Conservation (phyloP, 2,797 vertebrate genomes). For the Nothura maculosa region DNA sequence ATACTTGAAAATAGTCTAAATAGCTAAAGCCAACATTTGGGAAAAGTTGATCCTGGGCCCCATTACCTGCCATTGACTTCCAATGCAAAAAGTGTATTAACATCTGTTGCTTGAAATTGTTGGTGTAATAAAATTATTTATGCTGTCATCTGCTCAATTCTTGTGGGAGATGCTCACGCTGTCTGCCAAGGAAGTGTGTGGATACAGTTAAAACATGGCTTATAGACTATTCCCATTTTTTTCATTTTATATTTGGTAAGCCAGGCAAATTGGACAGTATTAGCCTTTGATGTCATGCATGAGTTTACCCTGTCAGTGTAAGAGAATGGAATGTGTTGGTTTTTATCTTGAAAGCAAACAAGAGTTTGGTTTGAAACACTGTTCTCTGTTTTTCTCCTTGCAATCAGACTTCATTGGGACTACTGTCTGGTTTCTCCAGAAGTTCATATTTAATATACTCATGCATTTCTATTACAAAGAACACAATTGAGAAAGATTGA, state of each 20-base stretch:
- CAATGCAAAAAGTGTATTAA: neutral
- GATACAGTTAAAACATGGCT: conserved; percentile 33
- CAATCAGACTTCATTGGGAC: neutral
- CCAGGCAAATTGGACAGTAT: neutral
- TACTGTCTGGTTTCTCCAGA: neutral
- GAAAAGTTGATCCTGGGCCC: neutral
- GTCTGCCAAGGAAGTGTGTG: conserved; percentile 58
- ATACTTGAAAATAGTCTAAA: neutral
- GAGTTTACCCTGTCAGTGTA: neutral
- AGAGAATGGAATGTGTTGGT: neutral
- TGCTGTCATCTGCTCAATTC: conserved; percentile 68
- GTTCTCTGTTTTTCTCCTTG: neutral
- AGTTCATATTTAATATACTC: neutral
- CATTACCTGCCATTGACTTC: conserved; percentile 35
- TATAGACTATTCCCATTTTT: conserved; percentile 39
- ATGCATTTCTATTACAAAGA: neutral
- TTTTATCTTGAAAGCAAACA: neutral
- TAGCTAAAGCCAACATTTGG: neutral
- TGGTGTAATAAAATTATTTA: conserved; percentile 72
- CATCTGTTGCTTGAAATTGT: conserved; percentile 69
- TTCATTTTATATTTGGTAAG: conserved; percentile 6
- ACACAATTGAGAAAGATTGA: neutral
- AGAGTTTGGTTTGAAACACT: neutral
- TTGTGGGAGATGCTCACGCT: conserved; percentile 57
- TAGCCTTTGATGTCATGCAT: neutral